Evolutionary conservation across 2,888 invertebrate genomes (phyloP), one percentile per base, ranked within the genome.

Genomic region (Machimus atricapillus): DNA sequence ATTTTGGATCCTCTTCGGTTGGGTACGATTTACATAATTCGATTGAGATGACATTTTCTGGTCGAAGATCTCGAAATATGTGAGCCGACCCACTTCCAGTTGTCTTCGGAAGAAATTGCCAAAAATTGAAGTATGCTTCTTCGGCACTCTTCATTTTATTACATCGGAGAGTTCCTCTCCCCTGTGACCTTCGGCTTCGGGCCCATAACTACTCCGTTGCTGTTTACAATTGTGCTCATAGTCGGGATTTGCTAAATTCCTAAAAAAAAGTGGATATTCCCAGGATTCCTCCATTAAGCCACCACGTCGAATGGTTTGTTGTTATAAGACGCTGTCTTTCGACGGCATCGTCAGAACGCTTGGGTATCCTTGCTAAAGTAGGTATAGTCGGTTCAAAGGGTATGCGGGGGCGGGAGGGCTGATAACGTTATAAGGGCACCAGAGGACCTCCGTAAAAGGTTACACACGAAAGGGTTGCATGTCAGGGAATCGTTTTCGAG

Each of bases 41-140:
- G 79, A 79, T 79, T 79, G 46, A 56, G 31, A 79, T 52, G 79
- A 52, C 79, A 52, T 79, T 79, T 79, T 79, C 79, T 52, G 56
- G 79, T 52, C 56, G 79, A n/a, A 79, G 16, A n/a, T 52, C 5
- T 31, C 27, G 0, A 52, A 79, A 79, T 16, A 52, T 16, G 31
- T 34, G 4, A 16, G 66, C 27, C 27, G 66, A n/a, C 16, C 46
- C 14, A 43, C 78, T 43, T 78, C 14, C 12, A 5, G 19, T 34
- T 46, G 43, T 46, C 23, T 79, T 79, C 8, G 43, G 8, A 23
- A 16, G 31, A 79, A 52, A 52, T 79, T 27, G 31, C 52, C 52
- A 79, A 79, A 79, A 79, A 79, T 79, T 79, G 79, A 79, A 79
- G 52, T 40, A 79, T 79, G 52, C 79, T 56, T 79, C n/a, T 23